phyloP scores from a whole-genome alignment of 2,888 invertebrate species.

The Buathra laborator region DNA sequence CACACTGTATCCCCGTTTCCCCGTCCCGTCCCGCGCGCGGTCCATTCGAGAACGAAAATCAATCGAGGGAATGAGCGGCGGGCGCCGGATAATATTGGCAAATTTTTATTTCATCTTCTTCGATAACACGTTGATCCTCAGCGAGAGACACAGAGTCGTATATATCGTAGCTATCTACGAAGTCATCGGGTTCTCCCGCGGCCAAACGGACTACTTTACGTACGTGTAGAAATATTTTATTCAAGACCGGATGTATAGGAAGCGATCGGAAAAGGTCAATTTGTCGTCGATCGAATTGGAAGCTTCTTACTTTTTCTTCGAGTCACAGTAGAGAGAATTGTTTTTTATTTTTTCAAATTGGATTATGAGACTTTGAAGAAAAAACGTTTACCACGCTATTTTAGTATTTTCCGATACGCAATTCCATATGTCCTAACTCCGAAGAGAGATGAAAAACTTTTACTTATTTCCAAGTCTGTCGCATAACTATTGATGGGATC shows the following conservation, averaged over 20 bases:
- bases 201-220: background rate
- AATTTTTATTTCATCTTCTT: background rate
- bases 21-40: background rate
- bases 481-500: too few species aligned
- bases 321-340: too few species aligned
- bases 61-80: background rate
- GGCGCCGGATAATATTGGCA: constrained; percentile 2
- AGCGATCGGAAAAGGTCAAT: too few species aligned
- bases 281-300: too few species aligned
- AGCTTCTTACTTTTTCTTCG: too few species aligned
- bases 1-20: background rate
- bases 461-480: too few species aligned
- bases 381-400: too few species aligned
- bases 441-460: too few species aligned
- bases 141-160: background rate
- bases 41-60: constrained; percentile 17
- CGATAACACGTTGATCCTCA: background rate
- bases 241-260: background rate
- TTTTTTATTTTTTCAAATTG: too few species aligned
- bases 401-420: too few species aligned
- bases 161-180: background rate
- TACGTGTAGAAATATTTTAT: background rate
- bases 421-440: too few species aligned
- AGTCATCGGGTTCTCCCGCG: background rate
- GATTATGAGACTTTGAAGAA: too few species aligned